These are phyloP conservation scores for Halcyon malimbica DNA, from an alignment of 2,113 vertebrate genomes.

Conservation along the genomic window DNA sequence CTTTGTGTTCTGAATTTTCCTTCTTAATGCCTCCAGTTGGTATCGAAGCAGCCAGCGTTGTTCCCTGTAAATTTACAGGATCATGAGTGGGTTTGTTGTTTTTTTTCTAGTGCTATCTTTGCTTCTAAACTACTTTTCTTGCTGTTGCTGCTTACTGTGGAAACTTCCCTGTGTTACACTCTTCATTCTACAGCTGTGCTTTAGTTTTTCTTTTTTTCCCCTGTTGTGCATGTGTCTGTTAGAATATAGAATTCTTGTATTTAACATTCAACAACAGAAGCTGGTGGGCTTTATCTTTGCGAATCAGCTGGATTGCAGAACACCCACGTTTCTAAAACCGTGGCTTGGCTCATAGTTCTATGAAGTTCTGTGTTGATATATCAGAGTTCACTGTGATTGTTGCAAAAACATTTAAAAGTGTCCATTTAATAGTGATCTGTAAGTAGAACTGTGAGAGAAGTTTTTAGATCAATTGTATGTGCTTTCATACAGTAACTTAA, in stretches of 20 bases:
- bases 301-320: not conserved
- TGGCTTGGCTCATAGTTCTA: not conserved
- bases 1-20: not conserved
- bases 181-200: not conserved
- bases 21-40: not conserved
- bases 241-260: constrained; percentile 38
- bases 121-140: not conserved
- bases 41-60: accelerated
- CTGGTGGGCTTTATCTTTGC: constrained; percentile 44
- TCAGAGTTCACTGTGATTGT: not conserved
- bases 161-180: not conserved
- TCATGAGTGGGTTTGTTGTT: not conserved
- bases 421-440: not conserved
- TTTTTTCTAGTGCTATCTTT: not conserved
- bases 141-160: not conserved
- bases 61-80: not conserved
- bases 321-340: not conserved
- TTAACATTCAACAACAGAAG: constrained; percentile 31
- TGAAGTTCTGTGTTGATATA: not conserved
- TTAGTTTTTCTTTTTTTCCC: not conserved
- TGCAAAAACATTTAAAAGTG: not conserved
- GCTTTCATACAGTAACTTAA: not conserved
- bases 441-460: not conserved
- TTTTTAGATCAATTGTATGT: not conserved
- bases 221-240: constrained; percentile 49